Evolutionary conservation across 2,888 invertebrate species (phyloP).

Genomic region (Napeogenes inachia): DNA sequence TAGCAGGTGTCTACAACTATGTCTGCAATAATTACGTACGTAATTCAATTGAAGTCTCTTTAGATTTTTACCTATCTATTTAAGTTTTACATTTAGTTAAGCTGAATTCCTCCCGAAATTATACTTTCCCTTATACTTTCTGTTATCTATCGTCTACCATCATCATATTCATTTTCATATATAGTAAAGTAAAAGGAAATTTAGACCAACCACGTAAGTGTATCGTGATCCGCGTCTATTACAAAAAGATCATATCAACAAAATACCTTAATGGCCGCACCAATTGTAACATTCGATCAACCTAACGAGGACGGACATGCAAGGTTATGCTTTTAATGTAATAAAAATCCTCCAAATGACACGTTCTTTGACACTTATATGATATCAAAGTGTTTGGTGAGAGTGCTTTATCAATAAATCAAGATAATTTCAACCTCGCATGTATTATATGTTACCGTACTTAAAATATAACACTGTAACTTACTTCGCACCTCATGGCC

Average conservation of each 20-base stretch:
- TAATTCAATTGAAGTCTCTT: no score
- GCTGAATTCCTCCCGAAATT: no score
- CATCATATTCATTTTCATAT: not conserved
- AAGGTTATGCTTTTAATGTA: conserved; percentile 32
- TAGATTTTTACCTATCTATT: no score
- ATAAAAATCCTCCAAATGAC: conserved; percentile 21
- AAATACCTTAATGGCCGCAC: conserved; percentile 53
- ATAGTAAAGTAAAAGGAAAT: conserved; percentile 22
- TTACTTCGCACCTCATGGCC: no score
- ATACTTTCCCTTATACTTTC: no score
- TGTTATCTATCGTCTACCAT: no score
- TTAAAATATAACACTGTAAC: not conserved
- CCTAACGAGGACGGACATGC: conserved; percentile 44
- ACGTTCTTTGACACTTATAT: conserved; percentile 19
- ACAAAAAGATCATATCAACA: conserved; percentile 53
- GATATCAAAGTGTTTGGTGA: not conserved
- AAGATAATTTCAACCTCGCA: not conserved
- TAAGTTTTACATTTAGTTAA: no score
- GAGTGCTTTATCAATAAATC: conserved; percentile 1
- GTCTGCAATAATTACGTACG: no score
- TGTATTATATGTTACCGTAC: not conserved
- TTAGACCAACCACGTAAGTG: conserved; percentile 17
- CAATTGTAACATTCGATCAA: conserved; percentile 47
- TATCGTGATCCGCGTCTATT: conserved; percentile 42
- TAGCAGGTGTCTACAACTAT: no score